Percentiles rank a stretch among this genome's conserved stretches.
Evolutionary conservation across 2,113 vertebrate genomes (phyloP).

Genomic region (Tetrax tetrax): DNA sequence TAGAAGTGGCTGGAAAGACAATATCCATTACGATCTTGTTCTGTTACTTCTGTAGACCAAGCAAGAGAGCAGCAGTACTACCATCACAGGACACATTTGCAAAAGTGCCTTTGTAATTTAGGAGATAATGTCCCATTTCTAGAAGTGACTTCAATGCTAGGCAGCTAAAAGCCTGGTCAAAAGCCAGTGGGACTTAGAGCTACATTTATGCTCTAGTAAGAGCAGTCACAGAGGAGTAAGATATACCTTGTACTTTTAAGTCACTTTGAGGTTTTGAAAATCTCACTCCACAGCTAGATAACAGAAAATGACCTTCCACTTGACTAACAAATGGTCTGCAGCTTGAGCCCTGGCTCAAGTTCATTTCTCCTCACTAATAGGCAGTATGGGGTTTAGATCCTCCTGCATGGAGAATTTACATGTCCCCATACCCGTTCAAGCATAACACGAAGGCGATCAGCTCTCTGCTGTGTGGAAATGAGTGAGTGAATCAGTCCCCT

Average conservation of each 20-base stretch:
- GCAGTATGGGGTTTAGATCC: background rate
- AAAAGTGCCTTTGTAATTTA: background rate
- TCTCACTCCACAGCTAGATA: background rate
- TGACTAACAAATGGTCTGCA: background rate
- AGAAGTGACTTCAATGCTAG: background rate
- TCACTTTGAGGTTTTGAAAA: background rate
- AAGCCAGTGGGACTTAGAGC: background rate
- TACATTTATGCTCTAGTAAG: background rate
- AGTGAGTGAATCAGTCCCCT: background rate
- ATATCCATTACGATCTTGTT: background rate
- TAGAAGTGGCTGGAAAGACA: background rate
- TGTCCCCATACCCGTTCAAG: background rate
- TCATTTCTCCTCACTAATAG: background rate
- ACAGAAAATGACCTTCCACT: slow-evolving; percentile 19
- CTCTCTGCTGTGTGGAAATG: background rate
- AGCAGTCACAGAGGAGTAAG: background rate
- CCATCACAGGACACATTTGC: background rate
- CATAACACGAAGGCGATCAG: background rate
- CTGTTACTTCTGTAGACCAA: background rate
- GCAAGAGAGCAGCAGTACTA: background rate
- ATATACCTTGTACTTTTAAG: background rate
- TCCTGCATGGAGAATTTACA: background rate
- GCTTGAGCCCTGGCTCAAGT: background rate
- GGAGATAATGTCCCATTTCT: background rate
- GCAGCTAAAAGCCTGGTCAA: background rate